These are phyloP conservation scores for Anseranas semipalmata DNA, from an alignment of 2,113 vertebrate genomes.

Conservation along the genomic window DNA sequence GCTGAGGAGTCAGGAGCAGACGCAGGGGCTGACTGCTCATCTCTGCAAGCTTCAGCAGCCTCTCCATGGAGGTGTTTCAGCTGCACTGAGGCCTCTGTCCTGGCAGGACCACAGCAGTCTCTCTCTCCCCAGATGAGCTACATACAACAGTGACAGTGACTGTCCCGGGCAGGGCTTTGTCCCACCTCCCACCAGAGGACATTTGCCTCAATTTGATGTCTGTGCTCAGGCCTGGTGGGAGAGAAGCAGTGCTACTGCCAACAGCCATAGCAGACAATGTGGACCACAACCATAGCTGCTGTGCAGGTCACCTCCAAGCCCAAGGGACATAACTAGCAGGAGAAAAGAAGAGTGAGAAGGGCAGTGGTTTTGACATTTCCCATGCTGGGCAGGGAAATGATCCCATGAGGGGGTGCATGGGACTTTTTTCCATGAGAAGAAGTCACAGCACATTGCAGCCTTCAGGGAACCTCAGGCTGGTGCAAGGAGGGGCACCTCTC, in stretches of 20 bases:
- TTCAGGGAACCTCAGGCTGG: background rate
- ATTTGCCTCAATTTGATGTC: background rate
- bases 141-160: background rate
- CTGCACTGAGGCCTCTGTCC: background rate
- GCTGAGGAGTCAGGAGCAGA: background rate
- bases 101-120: background rate
- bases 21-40: no score
- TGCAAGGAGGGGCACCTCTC: background rate
- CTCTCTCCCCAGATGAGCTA: background rate
- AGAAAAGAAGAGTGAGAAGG: background rate
- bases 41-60: background rate
- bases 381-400: background rate
- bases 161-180: background rate
- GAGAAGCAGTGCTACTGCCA: background rate
- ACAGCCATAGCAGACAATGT: background rate
- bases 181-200: background rate
- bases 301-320: background rate
- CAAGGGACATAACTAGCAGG: background rate
- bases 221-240: background rate
- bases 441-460: background rate
- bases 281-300: background rate
- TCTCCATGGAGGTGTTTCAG: background rate
- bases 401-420: background rate
- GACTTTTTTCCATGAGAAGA: background rate
- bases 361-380: background rate